phyloP scores from a whole-genome alignment of 2,888 invertebrate genomes.

The Diabrotica balteata region DNA sequence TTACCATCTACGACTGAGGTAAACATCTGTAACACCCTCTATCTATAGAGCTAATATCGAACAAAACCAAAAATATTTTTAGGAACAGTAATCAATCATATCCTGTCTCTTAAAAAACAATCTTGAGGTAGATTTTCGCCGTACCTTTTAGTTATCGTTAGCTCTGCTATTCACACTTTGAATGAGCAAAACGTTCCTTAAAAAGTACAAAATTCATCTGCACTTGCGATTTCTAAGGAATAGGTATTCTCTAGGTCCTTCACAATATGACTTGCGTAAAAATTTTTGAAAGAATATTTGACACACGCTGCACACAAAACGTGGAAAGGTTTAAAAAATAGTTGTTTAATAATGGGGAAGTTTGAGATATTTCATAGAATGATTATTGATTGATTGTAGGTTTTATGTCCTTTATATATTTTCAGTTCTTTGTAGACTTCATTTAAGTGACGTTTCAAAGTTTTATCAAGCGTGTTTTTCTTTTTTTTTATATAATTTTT shows the following conservation, averaged over 20 bases:
- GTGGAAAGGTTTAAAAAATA: conserved; percentile 11
- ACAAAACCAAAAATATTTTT: not conserved
- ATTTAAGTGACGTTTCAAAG: no score
- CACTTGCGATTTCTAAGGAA: conserved; percentile 22
- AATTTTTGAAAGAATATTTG: conserved; percentile 37
- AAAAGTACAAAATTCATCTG: conserved; percentile 23
- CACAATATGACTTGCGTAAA: conserved; percentile 46
- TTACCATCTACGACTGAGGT: no score
- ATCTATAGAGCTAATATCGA: no score
- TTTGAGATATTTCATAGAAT: conserved; percentile 7
- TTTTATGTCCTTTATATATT: no score
- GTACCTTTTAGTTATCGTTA: conserved; percentile 22
- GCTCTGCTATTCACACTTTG: conserved; percentile 16
- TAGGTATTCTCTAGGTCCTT: conserved; percentile 30
- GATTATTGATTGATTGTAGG: conserved; percentile 1
- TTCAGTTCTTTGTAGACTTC: no score
- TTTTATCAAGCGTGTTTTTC: no score
- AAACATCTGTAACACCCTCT: no score
- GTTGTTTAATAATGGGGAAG: conserved; percentile 19
- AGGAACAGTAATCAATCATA: conserved; percentile 19
- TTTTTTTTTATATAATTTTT: no score
- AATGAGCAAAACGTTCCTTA: conserved; percentile 25
- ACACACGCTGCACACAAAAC: conserved; percentile 25
- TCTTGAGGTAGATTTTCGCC: conserved; percentile 20
- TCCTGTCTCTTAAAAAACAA: conserved; percentile 24